Base-by-base conservation (phyloP, 2,888 invertebrate genomes). In the Lucinisca nassula region DNA sequence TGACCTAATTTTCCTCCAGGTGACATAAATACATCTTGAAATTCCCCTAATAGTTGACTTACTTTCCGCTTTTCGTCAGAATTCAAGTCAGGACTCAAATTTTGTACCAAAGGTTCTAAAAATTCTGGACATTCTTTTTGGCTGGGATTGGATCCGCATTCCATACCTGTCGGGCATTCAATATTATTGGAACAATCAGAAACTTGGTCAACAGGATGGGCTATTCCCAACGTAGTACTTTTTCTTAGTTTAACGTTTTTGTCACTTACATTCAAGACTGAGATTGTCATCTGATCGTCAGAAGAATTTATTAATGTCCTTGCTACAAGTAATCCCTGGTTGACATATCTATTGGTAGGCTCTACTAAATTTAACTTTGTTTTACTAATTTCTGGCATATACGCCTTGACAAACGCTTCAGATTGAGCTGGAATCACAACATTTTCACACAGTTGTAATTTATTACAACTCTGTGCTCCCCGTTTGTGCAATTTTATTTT, bases 11-110 rank as follows among this genome's bases (percentile, higher is more conserved):
- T n/a, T 14, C 72, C 72, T 37, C 21, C 72, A 72, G 72, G 72
- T 17, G 72, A 38, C 40, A 72, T 40, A 72, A 72, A 72, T 37
- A 72, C 40, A 24, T 72, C 72, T 30, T 72, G 72, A 72, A 38
- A 72, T 14, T 72, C 72, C 3, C n/a, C n/a, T 21, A 72, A n/a
- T n/a, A n/a, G n/a, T n/a, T n/a, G n/a, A n/a, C n/a, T n/a, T n/a
- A n/a, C n/a, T n/a, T n/a, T n/a, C n/a, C n/a, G n/a, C n/a, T n/a
- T n/a, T n/a, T n/a, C n/a, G n/a, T n/a, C n/a, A n/a, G n/a, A n/a
- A n/a, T n/a, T n/a, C n/a, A n/a, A n/a, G n/a, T n/a, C n/a, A n/a
- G n/a, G n/a, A n/a, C n/a, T n/a, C n/a, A 45, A 45, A 12, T 12
- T 12, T 14, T 72, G 8, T n/a, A 72, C 27, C 10, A 72, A 24